Evolutionary conservation across 2,797 vertebrate genomes (phyloP), one percentile per base, ranked within the genome.

Genomic region (Melanotaenia trifasciata): DNA sequence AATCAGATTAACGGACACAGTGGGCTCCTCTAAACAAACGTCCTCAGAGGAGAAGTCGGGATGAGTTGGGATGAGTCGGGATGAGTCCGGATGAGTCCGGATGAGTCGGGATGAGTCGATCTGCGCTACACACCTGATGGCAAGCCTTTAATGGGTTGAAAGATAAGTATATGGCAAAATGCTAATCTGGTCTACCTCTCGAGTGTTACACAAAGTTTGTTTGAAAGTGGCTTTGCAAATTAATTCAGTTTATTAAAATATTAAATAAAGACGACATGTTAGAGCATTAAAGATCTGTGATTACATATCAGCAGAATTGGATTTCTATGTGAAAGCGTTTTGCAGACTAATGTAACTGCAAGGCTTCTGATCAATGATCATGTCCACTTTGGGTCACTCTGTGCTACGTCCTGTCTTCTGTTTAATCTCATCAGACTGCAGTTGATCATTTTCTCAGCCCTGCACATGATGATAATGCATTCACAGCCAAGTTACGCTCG

Each of bases 361-460:
- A 59, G 47, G 67, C 72, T 80, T 83, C 72, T 30, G 74, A 85
- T 82, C 84, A 74, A 59, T 68, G 53, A 54, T 43, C 47, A 8
- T 28, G 74, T 33, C 47, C 43, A 58, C 78, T 43, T 47, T 28
- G 36, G 32, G 1, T 2, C 59, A 6, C 47, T 43, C 72, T 84
- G 67, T 78, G n/a, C 67, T 59, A 33, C 1, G 32, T 33, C 32
- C 35, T 7, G 64, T 76, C 76, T 76, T 57, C 72, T 76, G 74
- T 85, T 72, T 56, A 75, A 70, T 87, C 73, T 72, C 77, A 86
- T 88, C 83, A 78, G 67, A 83, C 79, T 35, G 53, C 69, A 78
- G 84, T 87, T 92, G 87, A 87, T 90, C 87, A 84, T 79, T 88
- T 87, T 86, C 82, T 66, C 80, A 74, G 68, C 38, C 50, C 18